A percentile compares a stretch with the other conserved stretches of the same genome.
phyloP scores from a whole-genome alignment of 2,113 vertebrate genomes.

The Jaculus jaculus region DNA sequence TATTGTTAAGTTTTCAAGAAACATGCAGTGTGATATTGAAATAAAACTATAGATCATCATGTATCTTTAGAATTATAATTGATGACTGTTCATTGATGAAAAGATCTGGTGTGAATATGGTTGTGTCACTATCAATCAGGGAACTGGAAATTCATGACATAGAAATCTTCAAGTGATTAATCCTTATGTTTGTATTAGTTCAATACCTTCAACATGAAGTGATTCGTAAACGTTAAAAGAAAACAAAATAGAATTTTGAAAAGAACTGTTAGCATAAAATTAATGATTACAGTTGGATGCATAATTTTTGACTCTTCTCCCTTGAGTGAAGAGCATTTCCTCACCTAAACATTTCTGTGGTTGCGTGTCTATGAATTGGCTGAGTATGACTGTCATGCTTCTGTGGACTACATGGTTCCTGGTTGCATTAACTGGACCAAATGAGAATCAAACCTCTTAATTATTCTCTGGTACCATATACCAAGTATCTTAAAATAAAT shows the following conservation, averaged over 20 bases:
- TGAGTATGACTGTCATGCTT: background rate
- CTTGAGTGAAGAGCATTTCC: background rate
- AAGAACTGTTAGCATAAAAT: background rate
- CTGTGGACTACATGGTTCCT: constrained; percentile 25
- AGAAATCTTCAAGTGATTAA: constrained; percentile 21
- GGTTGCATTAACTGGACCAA: constrained; percentile 13
- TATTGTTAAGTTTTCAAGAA: constrained; percentile 55
- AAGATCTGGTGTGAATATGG: constrained; percentile 13
- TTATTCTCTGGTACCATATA: constrained; percentile 39
- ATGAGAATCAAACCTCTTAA: constrained; percentile 9
- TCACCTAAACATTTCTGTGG: constrained; percentile 9
- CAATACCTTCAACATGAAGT: background rate
- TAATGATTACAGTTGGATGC: background rate
- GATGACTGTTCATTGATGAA: constrained; percentile 10
- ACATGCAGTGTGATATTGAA: background rate
- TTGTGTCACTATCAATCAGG: background rate
- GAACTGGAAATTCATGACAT: background rate
- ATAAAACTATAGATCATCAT: constrained; percentile 22
- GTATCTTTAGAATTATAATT: constrained; percentile 5
- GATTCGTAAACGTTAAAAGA: background rate
- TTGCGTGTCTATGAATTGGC: constrained; percentile 10
- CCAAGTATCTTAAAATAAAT: constrained; percentile 16
- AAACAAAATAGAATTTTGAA: background rate
- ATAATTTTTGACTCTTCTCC: background rate
- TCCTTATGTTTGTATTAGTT: background rate